A percentile compares a stretch with the other conserved stretches of the same genome.
These are phyloP conservation scores for Alloscopus bannaensis DNA, from an alignment of 2,888 invertebrate genomes.

Conservation along the genomic window DNA sequence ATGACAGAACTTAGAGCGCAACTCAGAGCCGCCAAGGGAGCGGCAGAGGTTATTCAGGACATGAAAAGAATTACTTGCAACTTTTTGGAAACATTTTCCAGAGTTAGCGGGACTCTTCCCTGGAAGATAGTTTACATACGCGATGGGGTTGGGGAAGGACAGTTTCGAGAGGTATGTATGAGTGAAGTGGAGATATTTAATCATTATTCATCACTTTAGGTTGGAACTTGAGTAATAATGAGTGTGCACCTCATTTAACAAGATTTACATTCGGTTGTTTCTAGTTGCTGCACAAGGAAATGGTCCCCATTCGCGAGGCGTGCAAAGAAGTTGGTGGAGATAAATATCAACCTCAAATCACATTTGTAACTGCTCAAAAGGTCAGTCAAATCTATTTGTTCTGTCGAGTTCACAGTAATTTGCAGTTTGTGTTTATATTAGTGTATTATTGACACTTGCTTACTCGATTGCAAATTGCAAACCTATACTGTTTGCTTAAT, in stretches of 20 bases:
- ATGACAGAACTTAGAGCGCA: constrained; percentile 64
- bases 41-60: constrained; percentile 65
- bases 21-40: constrained; percentile 39
- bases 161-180: constrained; percentile 73
- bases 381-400: too few relatives aligned
- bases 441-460: too few relatives aligned
- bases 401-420: too few relatives aligned
- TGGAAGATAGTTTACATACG: constrained; percentile 75
- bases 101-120: constrained; percentile 62
- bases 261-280: too few relatives aligned
- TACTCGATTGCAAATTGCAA: too few relatives aligned
- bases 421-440: too few relatives aligned
- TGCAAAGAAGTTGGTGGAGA: constrained; percentile 77
- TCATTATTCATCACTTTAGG: too few relatives aligned
- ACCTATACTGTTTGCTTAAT: too few relatives aligned
- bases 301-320: constrained; percentile 76
- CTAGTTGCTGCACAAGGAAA: constrained; percentile 73
- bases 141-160: constrained; percentile 76
- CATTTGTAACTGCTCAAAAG: constrained; percentile 81
- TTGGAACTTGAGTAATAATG: too few relatives aligned
- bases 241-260: too few relatives aligned
- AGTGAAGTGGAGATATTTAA: too few relatives aligned
- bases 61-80: constrained; percentile 68
- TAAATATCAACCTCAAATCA: constrained; percentile 79
- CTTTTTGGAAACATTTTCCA: background rate